Conservation (phyloP, 1,140 invertebrate genomes). For the Panagrolaimus sp. region DNA sequence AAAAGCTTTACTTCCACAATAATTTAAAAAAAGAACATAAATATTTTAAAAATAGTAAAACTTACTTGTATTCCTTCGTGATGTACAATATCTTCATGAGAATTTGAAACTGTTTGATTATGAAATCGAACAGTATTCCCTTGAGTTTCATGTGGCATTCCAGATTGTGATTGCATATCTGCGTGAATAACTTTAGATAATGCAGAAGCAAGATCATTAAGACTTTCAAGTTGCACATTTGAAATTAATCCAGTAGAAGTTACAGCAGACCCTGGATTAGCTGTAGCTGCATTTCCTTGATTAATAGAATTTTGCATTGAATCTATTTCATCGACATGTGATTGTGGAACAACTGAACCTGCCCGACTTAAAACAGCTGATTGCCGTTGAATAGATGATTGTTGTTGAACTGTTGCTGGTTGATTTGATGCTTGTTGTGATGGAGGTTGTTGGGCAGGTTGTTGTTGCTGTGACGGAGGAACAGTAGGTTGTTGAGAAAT, state of each 20-base stretch:
- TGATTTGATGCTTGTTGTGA: constrained; percentile 18
- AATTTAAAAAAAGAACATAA: background rate
- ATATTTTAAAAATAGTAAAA: background rate
- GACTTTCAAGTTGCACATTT: constrained; percentile 42
- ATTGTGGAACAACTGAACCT: constrained; percentile 11
- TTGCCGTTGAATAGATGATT: background rate
- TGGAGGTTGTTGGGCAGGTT: constrained; percentile 1
- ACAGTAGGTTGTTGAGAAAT: constrained; percentile 16
- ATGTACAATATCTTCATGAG: background rate
- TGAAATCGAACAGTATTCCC: background rate
- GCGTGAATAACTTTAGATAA: constrained; percentile 35
- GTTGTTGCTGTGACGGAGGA: no score
- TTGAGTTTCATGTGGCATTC: background rate
- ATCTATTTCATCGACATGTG: constrained; percentile 4
- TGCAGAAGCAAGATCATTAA: constrained; percentile 44
- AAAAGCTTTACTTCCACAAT: background rate
- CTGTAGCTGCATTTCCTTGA: background rate
- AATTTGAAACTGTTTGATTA: background rate
- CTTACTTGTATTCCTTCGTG: constrained; percentile 3
- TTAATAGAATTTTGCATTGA: background rate
- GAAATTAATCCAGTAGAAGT: constrained; percentile 7
- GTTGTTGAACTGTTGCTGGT: background rate
- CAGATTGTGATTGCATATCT: background rate
- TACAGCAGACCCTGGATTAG: background rate
- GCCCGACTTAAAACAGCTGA: background rate